Base-by-base conservation (phyloP, 2,888 invertebrate species). In the Cantharis nigra region DNA sequence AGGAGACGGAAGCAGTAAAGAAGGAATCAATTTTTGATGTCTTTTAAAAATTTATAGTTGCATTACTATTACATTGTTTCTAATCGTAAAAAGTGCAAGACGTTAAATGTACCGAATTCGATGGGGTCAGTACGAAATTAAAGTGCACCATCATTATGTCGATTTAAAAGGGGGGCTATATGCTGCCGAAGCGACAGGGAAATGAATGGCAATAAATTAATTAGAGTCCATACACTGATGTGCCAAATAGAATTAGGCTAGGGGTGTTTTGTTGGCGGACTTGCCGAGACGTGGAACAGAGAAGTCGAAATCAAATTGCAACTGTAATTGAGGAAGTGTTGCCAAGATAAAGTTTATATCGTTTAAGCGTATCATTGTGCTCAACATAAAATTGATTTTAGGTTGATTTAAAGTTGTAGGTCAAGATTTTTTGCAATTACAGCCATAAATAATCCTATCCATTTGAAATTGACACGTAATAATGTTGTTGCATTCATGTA, bases 151-250 rank as follows among this genome's bases (percentile, higher is more conserved):
- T 78, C 62, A 74, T 72, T 69, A 72, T 30, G 49, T 28, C 30
- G 72, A 30, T 49, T 23, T 49, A 13, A 33, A 69, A 70, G 79
- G 73, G 73, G 69, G 77, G 71, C 10, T 30, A 64, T 69, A 65
- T 63, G 79, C 81, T 80, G 74, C 70, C 74, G 72, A 71, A 75
- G 78, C 69, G 78, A 78, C 75, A 76, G 76, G 84, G 84, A 86
- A 86, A 86, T 85, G 86, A 86, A 86, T 86, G 84, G 85, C 85
- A 84, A 86, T 86, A 86, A 86, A 86, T 86, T 86, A 86, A 86
- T 86, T 86, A 86, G 85, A 84, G 83, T 85, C 84, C 81, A 83
- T 84, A 85, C 81, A 85, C 83, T 82, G 83, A 83, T 84, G 84
- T 82, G 82, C 81, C 82, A 83, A 83, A 83, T 83, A 81, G 82